Conservation (phyloP, 2,797 vertebrate species). For the Onychomys arenicola region DNA sequence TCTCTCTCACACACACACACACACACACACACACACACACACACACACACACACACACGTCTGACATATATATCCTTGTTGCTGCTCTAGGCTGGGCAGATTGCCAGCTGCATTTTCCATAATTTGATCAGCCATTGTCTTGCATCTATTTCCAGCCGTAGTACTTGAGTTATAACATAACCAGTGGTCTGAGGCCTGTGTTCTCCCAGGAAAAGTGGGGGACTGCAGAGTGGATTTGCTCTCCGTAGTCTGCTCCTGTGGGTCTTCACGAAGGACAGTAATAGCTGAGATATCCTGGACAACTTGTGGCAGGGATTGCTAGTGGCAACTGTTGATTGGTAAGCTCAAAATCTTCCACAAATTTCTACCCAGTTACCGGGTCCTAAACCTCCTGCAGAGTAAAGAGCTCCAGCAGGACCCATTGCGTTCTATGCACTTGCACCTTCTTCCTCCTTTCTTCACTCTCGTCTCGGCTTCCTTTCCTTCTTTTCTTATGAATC, state of each 20-base stretch:
- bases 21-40: too few species aligned
- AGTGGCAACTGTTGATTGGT: not conserved
- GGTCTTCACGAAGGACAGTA: not conserved
- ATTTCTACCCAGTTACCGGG: not conserved
- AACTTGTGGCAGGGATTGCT: constrained; percentile 1
- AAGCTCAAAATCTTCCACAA: not conserved
- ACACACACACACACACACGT: not conserved
- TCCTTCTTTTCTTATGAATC: not conserved
- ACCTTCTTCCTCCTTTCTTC: too few species aligned
- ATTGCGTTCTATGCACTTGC: rapidly evolving
- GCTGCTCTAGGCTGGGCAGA: not conserved
- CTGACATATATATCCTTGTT: not conserved
- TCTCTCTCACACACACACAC: too few species aligned
- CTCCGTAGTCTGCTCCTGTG: not conserved
- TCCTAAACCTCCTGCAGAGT: not conserved
- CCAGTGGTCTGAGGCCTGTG: not conserved
- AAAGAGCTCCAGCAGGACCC: not conserved
- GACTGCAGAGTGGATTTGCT: not conserved
- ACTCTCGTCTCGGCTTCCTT: not conserved
- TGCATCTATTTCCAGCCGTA: not conserved
- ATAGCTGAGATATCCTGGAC: not conserved
- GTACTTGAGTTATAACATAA: not conserved
- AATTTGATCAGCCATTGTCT: not conserved
- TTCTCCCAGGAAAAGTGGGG: not conserved
- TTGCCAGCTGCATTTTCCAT: not conserved